Evolutionary conservation across 1,140 invertebrate species (phyloP), one percentile per base, ranked within the genome.

Genomic region (Portunus trituberculatus): DNA sequence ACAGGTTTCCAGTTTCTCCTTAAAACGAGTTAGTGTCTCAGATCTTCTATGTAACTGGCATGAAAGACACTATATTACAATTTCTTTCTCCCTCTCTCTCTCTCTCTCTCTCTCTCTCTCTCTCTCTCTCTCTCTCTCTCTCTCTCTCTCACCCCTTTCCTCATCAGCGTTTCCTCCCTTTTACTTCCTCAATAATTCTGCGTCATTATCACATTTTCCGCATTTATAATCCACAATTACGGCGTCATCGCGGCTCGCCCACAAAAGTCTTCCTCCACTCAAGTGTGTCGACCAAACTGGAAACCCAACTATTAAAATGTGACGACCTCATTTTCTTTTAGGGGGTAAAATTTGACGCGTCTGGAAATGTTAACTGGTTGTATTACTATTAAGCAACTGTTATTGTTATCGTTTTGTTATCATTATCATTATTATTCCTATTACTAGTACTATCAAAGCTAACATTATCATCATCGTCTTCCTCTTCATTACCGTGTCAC

Each of bases 81-180:
- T 39, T 6, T 39, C 39, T 39, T 6, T 39, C 39, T 39, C 39
- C 6, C 39, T 39, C 39, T 39, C 39, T 39, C 39, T 39, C 39
- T 39, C 39, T 39, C 39, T 39, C 39, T 39, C 39, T 39, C 39
- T 39, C 39, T 39, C 39, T 39, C 39, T 29, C 86, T 46, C 86
- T 39, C 86, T 31, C 29, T 46, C 32, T 45, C 88, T 52, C 31
- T 39, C 88, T 28, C 31, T 90, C 88, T 28, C 45, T 45, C 88
- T 48, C 88, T 52, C 88, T 46, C 48, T 45, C 46, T 45, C 88
- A 4, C 88, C 39, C 88, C 31, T 90, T 52, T 90, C 39, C 88
- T 90, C 88, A 46, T 90, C 88, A 39, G 29, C 29, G 88, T 46
- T 90, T 90, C 88, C 48, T 52, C 45, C 45, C 20, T 48, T 90